Evolutionary conservation across 1,140 invertebrate genomes (phyloP).

Genomic region (Triops cancriformis): DNA sequence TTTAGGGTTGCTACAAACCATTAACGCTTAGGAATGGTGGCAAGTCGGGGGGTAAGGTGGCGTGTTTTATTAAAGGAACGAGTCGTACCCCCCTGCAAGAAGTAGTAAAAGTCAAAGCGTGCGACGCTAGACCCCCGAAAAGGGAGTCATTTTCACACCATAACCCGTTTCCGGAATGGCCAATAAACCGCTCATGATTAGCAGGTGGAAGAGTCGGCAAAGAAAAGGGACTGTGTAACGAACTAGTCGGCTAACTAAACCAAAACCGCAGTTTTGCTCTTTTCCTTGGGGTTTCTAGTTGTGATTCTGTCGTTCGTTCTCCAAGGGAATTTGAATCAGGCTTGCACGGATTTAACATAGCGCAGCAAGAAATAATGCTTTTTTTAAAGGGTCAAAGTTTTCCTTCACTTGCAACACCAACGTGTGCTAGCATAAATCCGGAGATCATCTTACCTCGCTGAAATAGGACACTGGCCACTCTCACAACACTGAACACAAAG

Average conservation of each 20-base stretch:
- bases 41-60: neutral
- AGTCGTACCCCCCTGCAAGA: neutral
- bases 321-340: too few species aligned
- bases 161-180: constrained; percentile 9
- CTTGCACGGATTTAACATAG: too few species aligned
- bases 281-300: neutral
- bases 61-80: constrained; percentile 1
- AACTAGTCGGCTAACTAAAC: neutral
- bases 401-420: too few species aligned
- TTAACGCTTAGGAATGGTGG: neutral
- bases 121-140: neutral
- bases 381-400: too few species aligned
- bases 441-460: neutral
- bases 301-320: too few species aligned
- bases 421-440: neutral
- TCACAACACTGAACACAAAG: too few species aligned
- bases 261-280: neutral
- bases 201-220: neutral
- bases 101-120: constrained; percentile 1
- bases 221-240: neutral
- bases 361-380: too few species aligned
- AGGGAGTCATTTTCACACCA: constrained; percentile 5
- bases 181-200: neutral
- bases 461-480: neutral
- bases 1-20: neutral